Percentiles rank a stretch among this genome's conserved stretches.
These are phyloP conservation scores for Hypsibius dujardini DNA, from an alignment of 1,140 invertebrate genomes.

Conservation along the genomic window DNA sequence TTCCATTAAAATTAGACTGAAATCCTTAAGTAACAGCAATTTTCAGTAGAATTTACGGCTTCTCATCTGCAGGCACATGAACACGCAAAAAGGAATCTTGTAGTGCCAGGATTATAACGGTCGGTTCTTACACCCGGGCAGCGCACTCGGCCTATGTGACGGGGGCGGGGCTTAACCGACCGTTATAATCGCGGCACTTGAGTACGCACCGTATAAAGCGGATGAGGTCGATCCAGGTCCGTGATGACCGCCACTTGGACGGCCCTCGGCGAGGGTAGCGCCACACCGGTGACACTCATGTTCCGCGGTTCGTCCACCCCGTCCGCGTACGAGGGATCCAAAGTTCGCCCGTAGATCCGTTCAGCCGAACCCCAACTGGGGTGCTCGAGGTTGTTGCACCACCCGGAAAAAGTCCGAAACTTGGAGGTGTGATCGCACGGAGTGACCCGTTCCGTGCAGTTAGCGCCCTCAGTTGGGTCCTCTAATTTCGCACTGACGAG, in stretches of 20 bases:
- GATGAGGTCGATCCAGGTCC: slow-evolving; percentile 51
- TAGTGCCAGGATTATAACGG: no score
- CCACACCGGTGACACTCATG: slow-evolving; percentile 49
- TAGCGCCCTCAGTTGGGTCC: not conserved
- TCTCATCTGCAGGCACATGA: no score
- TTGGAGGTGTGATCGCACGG: slow-evolving; percentile 60
- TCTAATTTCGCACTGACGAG: slow-evolving; percentile 4
- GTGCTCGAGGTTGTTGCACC: slow-evolving; percentile 75
- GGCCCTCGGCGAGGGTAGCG: slow-evolving; percentile 57
- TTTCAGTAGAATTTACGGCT: no score
- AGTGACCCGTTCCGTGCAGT: slow-evolving; percentile 24
- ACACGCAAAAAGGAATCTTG: no score
- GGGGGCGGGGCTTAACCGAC: not conserved
- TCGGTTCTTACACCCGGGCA: no score
- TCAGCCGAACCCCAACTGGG: slow-evolving; percentile 54
- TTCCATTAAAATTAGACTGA: no score
- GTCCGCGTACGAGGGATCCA: slow-evolving; percentile 73
- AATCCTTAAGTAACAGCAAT: no score
- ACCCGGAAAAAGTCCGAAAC: slow-evolving; percentile 61
- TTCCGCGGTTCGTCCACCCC: slow-evolving; percentile 57
- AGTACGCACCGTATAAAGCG: slow-evolving; percentile 44
- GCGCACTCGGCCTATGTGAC: not conserved
- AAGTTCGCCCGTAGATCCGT: slow-evolving; percentile 58
- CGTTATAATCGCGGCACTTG: slow-evolving; percentile 15
- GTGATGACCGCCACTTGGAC: slow-evolving; percentile 69